These are phyloP conservation scores for Batillaria attramentaria DNA, from an alignment of 1,140 invertebrate species.

Conservation along the genomic window DNA sequence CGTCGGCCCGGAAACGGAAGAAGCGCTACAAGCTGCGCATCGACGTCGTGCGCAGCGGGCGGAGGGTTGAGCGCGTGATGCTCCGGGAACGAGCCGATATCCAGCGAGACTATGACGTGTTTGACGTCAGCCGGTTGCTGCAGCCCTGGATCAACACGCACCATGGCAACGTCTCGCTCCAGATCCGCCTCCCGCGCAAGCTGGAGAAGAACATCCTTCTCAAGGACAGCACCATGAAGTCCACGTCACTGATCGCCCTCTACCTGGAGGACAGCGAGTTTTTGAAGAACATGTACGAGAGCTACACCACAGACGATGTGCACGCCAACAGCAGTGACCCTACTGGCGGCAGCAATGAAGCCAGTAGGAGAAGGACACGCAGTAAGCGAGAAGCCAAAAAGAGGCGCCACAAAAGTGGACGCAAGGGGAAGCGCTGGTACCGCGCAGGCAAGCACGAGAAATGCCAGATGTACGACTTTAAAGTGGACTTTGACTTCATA, in stretches of 20 bases:
- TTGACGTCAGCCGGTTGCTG: slow-evolving; percentile 44
- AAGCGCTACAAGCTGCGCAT: slow-evolving; percentile 38
- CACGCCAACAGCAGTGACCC: not conserved
- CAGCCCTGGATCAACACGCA: slow-evolving; percentile 43
- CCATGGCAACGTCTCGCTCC: slow-evolving; percentile 47
- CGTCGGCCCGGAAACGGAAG: slow-evolving; percentile 1
- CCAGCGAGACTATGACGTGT: slow-evolving; percentile 40
- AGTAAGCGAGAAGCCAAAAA: slow-evolving; percentile 19
- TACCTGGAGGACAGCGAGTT: slow-evolving; percentile 56
- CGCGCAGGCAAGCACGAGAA: slow-evolving; percentile 34
- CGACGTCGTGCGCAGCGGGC: slow-evolving; percentile 25
- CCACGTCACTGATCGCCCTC: slow-evolving; percentile 51
- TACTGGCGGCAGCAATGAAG: not conserved
- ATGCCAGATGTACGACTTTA: slow-evolving; percentile 75
- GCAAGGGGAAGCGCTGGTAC: slow-evolving; percentile 39
- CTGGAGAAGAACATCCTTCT: slow-evolving; percentile 22
- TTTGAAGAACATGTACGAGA: slow-evolving; percentile 52
- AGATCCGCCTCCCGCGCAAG: slow-evolving; percentile 33
- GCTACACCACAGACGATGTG: slow-evolving; percentile 41
- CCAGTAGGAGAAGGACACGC: not conserved
- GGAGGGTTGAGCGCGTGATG: slow-evolving; percentile 33
- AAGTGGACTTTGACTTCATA: slow-evolving; percentile 94
- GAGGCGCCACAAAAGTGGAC: slow-evolving; percentile 28
- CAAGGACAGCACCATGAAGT: slow-evolving; percentile 5
- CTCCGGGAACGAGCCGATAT: slow-evolving; percentile 22